Percentiles rank a stretch among this genome's conserved stretches.
Evolutionary conservation across 30 jellyfish, hydroid and myxozoan species (phyloP).

Genomic region (Aurelia sp.): DNA sequence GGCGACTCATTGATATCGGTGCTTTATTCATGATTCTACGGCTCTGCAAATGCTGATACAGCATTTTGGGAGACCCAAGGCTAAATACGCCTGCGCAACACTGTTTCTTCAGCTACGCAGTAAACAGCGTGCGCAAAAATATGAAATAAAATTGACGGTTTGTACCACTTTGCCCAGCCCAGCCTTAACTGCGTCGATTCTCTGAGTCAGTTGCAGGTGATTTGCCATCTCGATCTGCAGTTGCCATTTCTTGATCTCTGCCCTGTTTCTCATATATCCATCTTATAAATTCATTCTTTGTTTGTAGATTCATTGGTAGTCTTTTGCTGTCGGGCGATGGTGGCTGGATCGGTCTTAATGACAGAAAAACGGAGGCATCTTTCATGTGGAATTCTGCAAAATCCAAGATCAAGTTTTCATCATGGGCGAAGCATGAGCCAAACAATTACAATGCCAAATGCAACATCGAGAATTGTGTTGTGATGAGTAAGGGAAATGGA

Average conservation of each 20-base stretch:
- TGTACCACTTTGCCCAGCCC: too few relatives aligned
- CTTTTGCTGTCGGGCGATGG: constrained; percentile 90
- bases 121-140: too few relatives aligned
- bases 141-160: too few relatives aligned
- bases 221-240: too few relatives aligned
- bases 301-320: constrained; percentile 69
- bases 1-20: too few relatives aligned
- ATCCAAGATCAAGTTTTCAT: constrained; percentile 16
- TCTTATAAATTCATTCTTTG: background rate
- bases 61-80: too few relatives aligned
- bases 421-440: constrained; percentile 92
- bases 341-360: constrained; percentile 96
- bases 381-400: constrained; percentile 78
- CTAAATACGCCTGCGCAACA: too few relatives aligned
- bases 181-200: too few relatives aligned
- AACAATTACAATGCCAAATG: constrained; percentile 77
- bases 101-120: too few relatives aligned
- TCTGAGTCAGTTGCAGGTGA: too few relatives aligned
- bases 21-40: too few relatives aligned
- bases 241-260: background rate
- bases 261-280: background rate
- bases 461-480: constrained; percentile 89
- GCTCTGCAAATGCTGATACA: too few relatives aligned
- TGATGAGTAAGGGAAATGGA: constrained; percentile 55
- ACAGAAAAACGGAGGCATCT: constrained; percentile 54